Base-by-base conservation (phyloP, 37 sponge, comb jelly and placozoan species). In the Crambe crambe region DNA sequence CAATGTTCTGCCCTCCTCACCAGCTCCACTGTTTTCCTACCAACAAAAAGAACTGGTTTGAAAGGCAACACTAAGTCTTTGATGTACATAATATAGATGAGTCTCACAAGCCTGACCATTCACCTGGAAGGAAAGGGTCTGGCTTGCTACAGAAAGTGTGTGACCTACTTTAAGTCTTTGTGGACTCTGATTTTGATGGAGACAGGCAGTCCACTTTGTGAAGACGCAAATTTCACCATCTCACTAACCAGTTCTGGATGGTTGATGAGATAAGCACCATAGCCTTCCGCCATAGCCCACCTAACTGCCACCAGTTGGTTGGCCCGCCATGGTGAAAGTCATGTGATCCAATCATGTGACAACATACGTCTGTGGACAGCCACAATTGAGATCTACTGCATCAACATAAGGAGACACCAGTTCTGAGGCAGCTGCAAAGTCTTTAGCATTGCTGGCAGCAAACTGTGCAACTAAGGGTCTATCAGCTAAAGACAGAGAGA, bases 361-460 rank as follows among this genome's bases (percentile, higher is more conserved):
- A 54, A 12, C 56, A 27, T 68, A 91, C 88, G 85, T 77, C 65
- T 97, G 97, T 23, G 97, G 97, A 72, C 97, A 97, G 32, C 97
- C 97, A 82, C 97, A 97, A 78, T 97, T 97, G 5, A 97, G 80
- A 58, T 97, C 97, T 23, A 97, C 90, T 10, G 74, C 97, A 84
- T 97, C 97, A 1, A 58, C 89, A 78, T 67, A 97, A 72, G 97
- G 97, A 12, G 93, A 71, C 10, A 97, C 80, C 31, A 97, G 75
- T 47, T 86, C 78, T 35, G 95, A 85, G 2, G 97, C 95, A 64
- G 40, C 83, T 21, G 90, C 90, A 85, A 97, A 97, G 37, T 97
- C 81, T 26, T 82, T 71, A 23, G 93, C 87, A 77, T 88, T 86
- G 41, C 69, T 83, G 26, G 95, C 95, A 51, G 97, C 97, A 94